Base-by-base conservation (phyloP, 64 coral and sea anemone species). In the Stichodactyla mertensii region DNA sequence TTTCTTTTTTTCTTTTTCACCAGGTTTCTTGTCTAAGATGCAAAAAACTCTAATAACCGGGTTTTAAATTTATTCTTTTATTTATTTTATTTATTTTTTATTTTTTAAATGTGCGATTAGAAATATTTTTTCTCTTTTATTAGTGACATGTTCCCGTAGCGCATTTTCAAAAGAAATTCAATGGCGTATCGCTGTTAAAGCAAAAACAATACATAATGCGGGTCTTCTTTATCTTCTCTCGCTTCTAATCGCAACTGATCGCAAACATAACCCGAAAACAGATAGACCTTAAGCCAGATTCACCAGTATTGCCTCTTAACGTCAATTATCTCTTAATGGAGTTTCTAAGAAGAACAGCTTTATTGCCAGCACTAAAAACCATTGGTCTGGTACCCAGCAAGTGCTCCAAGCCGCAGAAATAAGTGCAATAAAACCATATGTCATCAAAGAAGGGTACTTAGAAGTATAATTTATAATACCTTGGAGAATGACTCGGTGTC, bases 371-470 rank as follows among this genome's bases (percentile, higher is more conserved):
- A 14, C 6, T 13, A 27, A 74, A 45, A 13, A 4, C 64, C 64
- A 69, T 69, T 69, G 64, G 69, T 74, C 69, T 74, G 10, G 24
- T 9, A 27, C 6, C 11, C 0, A 31, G 23, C 24, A 74, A 74
- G 69, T 74, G 24, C 26, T 74, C 22, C 59, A 22, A n/a, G 62
- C 18, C 62, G 62, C 62, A 66, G 62, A 66, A 66, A 66, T n/a
- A 66, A 66, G 62, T 66, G 69, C 23, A 27, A 74, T 31, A 27
- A 74, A 74, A 74, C 24, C 78, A 81, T 53, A 52, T 81, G 78
- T 81, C 78, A 81, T 52, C 36, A 20, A 81, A 81, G 78, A 81
- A 81, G 78, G 52, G 78, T 81, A 55, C 36, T 81, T 81, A 53
- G 36, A 9, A 52, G 53, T 55, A 28, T 81, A 54, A 74, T 74